Evolutionary conservation across 2,888 invertebrate genomes (phyloP).

Genomic region (Melanchra persicariae): DNA sequence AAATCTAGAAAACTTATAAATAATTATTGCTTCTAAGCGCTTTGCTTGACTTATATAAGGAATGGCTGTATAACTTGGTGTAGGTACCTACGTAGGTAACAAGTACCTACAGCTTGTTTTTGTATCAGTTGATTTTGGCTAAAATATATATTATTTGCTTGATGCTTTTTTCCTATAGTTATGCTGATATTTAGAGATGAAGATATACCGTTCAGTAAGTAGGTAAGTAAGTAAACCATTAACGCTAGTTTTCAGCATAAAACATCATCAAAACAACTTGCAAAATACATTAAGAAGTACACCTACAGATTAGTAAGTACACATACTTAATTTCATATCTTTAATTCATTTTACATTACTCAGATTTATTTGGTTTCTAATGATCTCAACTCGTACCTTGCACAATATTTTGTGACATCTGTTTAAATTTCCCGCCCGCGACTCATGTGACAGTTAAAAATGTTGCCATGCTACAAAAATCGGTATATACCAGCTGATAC

Average conservation of each 20-base stretch:
- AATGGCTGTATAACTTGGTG: neutral
- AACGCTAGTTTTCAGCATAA: neutral
- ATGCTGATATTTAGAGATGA: neutral
- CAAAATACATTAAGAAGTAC: too few relatives aligned
- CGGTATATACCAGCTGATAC: conserved; percentile 20
- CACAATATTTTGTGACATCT: neutral
- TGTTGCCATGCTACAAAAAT: conserved; percentile 40
- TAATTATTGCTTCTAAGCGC: neutral
- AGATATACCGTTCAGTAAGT: neutral
- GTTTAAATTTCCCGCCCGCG: conserved; percentile 29
- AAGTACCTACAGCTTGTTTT: neutral
- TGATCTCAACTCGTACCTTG: neutral
- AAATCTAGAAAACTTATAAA: neutral
- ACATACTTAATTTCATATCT: too few relatives aligned
- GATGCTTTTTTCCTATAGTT: neutral
- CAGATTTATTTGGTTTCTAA: too few relatives aligned
- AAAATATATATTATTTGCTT: neutral
- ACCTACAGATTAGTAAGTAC: too few relatives aligned
- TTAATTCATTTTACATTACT: too few relatives aligned
- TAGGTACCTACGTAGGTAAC: too few relatives aligned
- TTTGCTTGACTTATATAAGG: neutral
- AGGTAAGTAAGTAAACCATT: neutral
- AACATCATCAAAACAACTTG: too few relatives aligned
- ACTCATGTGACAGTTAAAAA: conserved; percentile 26
- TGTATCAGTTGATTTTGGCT: neutral